Evolutionary conservation across 2,113 vertebrate species (phyloP), one percentile per base, ranked within the genome.

Genomic region (Carettochelys insculpta): DNA sequence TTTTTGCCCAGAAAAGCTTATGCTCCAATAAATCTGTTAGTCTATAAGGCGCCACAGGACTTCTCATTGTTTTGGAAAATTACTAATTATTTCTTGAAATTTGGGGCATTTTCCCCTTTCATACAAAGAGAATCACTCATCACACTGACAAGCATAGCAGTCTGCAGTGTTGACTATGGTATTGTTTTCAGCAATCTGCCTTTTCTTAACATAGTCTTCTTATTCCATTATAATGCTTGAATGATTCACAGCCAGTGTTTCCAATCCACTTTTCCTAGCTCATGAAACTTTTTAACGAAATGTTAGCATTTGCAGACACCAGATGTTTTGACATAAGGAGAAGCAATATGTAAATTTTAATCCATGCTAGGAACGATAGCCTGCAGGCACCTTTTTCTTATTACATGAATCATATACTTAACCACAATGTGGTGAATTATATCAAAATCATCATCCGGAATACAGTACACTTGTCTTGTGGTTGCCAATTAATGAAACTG

Each of bases 241-340:
- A 84, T 96, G 96, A 97, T 95, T 98, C 95, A 85, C 93, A 94
- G 76, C 78, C 95, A 95, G 48, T 97, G 84, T 96, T 98, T 98
- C 95, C 95, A 95, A 97, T 95, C 92, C 78, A 97, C 93, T 97
- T 97, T 97, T 96, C 91, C 93, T 86, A 85, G 95, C 94, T 96
- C 92, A 89, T 95, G 96, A 97, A 98, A 98, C 96, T 96, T 98
- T 98, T 98, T 90, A 97, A 97, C 45, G 3, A 98, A 98, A 97
- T 89, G 95, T 97, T 98, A 97, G 94, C 97, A 97, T 97, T 97
- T 97, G 90, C 95, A 97, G 96, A 92, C 96, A 97, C 97, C 97
- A 98, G 97, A 97, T 98, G 97, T 98, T 98, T 98, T 98, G 98
- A 98, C 98, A 98, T 97, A 97, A 98, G 97, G 97, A 97, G 97